Evolutionary conservation across 1,140 invertebrate genomes (phyloP).

Genomic region (Leptinotarsa lineolata): DNA sequence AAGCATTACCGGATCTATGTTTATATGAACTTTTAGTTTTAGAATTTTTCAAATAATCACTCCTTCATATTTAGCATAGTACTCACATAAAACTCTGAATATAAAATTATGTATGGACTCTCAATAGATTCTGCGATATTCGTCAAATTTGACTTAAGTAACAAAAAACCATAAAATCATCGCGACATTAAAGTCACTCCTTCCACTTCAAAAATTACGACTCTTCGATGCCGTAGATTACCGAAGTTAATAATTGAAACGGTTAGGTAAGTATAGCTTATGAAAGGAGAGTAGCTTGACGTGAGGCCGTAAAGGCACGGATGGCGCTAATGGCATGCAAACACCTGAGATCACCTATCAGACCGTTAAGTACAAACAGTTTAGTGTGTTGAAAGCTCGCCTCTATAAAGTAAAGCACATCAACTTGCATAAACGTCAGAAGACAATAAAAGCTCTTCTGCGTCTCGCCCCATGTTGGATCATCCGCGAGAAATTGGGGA

Average conservation of each 20-base stretch:
- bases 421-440: slow-evolving; percentile 47
- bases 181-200: neutral
- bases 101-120: no score
- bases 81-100: no score
- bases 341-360: slow-evolving; percentile 51
- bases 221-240: slow-evolving; percentile 17
- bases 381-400: slow-evolving; percentile 46
- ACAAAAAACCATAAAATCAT: no score
- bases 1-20: no score
- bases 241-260: slow-evolving; percentile 30
- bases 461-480: slow-evolving; percentile 18
- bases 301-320: slow-evolving; percentile 29
- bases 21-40: no score
- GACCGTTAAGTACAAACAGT: slow-evolving; percentile 43
- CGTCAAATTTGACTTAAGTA: neutral
- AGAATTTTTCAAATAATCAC: no score
- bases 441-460: slow-evolving; percentile 45
- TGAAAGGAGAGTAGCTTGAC: slow-evolving; percentile 25
- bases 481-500: neutral
- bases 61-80: no score
- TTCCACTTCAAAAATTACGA: neutral
- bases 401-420: slow-evolving; percentile 47
- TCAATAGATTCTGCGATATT: neutral
- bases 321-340: slow-evolving; percentile 51
- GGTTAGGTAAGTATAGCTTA: slow-evolving; percentile 13